A percentile compares a stretch with the other conserved stretches of the same genome.
Evolutionary conservation across 2,888 invertebrate genomes (phyloP).

Genomic region (Eurytoma californica): DNA sequence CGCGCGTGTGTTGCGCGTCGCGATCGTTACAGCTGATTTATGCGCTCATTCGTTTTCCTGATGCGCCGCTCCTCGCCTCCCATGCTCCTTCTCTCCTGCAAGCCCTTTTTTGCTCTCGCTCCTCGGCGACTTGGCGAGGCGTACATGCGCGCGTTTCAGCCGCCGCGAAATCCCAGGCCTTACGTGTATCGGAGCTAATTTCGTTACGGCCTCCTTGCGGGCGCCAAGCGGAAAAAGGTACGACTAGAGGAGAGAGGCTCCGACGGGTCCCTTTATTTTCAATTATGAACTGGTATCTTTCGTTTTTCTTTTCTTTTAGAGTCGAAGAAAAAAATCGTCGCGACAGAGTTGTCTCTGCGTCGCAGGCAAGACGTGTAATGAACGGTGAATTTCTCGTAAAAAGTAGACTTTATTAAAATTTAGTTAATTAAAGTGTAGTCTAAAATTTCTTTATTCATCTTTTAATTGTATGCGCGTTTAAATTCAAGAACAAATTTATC

Average conservation of each 20-base stretch:
- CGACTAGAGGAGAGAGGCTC: neutral
- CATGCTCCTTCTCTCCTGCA: neutral
- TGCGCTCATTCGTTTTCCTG: constrained; percentile 59
- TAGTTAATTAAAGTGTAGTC: too few relatives aligned
- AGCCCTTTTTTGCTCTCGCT: neutral
- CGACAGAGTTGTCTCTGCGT: constrained; percentile 19
- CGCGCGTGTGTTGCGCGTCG: constrained; percentile 2
- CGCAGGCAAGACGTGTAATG: neutral
- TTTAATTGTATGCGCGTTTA: too few relatives aligned
- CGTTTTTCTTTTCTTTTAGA: neutral
- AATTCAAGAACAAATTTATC: too few relatives aligned
- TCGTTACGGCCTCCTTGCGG: constrained; percentile 23
- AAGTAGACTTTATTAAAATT: too few relatives aligned
- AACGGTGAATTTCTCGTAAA: too few relatives aligned
- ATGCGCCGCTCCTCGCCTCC: constrained; percentile 22
- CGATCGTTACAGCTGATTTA: constrained; percentile 66
- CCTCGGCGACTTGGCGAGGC: neutral
- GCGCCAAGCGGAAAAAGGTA: neutral
- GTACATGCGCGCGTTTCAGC: neutral
- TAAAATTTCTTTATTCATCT: too few relatives aligned
- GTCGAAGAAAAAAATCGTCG: constrained; percentile 32
- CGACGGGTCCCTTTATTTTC: constrained; percentile 36
- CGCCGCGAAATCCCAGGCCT: neutral
- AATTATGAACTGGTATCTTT: constrained; percentile 35
- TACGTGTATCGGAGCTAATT: constrained; percentile 22